Evolutionary conservation across 1,140 invertebrate genomes (phyloP), one percentile per base, ranked within the genome.

Genomic region (Probaryconus sp.): DNA sequence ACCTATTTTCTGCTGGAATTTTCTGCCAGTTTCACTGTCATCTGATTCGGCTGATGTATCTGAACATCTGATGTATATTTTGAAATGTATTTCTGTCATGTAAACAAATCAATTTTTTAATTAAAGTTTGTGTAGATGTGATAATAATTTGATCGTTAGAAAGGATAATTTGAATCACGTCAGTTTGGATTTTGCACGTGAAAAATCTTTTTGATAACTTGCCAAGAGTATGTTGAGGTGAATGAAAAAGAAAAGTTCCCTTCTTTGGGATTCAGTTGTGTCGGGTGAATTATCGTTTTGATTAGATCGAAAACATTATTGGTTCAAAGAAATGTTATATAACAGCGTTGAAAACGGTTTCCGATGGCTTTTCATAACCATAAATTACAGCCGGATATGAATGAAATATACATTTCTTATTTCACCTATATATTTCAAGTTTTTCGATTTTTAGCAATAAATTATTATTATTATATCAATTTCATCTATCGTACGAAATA

Each of bases 241-340:
- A 42, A 9, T 47, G 10, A 17, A 26, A 10, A 38, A 45, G 55
- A 55, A 69, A 69, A 68, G 53, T 69, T 69, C 47, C n/a, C 20
- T 58, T 68, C 56, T 37, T 55, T 70, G 38, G 33, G 56, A 61
- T 70, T 61, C 67, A 70, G 55, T 61, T 70, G 67, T 70, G 55
- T 26, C 55, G 56, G 35, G 56, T 70, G 56, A 70, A 70, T 63
- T 70, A 70, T 70, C 38, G 56, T 70, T 70, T 70, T 70, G 67
- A 70, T 61, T 61, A 61, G 67, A 61, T 70, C 56, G 67, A 61
- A 55, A 63, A 70, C 56, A 63, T 70, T 61, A 63, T 63, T 70
- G 56, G 40, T 48, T 42, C 56, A 48, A 56, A 55, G 56, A 18
- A 63, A 70, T 61, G 55, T 48, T 53, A 70, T 70, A 70, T 70